phyloP scores from a whole-genome alignment of 2,113 vertebrate genomes.

The Festucalex cinctus region DNA sequence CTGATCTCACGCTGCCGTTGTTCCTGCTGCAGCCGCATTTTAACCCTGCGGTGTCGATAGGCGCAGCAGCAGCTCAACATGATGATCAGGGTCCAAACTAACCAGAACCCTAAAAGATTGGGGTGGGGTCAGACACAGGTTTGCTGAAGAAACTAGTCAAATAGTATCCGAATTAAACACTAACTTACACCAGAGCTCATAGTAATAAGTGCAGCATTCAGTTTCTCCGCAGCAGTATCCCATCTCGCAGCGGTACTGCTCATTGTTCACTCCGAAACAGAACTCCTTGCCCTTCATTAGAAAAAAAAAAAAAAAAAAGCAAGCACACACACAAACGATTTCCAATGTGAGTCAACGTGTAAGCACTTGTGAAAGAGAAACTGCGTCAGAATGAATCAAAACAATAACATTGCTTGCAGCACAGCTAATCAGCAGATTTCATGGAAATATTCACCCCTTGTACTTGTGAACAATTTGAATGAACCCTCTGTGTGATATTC shows the following conservation, averaged over 20 bases:
- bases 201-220: conserved; percentile 81
- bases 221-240: conserved; percentile 82
- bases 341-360: conserved; percentile 9
- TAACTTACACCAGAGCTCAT: conserved; percentile 81
- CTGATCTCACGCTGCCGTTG: conserved; percentile 82
- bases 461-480: background rate
- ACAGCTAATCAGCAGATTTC: background rate
- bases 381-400: background rate
- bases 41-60: conserved; percentile 78
- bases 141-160: background rate
- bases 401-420: background rate
- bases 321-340: background rate
- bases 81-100: conserved; percentile 82
- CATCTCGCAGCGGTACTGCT: conserved; percentile 80
- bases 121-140: background rate
- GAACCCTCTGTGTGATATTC: background rate
- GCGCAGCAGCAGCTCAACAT: conserved; percentile 84
- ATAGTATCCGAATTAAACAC: background rate
- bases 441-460: background rate
- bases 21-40: conserved; percentile 81
- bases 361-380: conserved; percentile 5
- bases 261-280: conserved; percentile 79
- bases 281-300: conserved; percentile 75
- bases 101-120: conserved; percentile 76
- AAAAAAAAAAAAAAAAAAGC: conserved; percentile 22